These are phyloP conservation scores for Ctenodactylus gundi DNA, from an alignment of 2,113 vertebrate species.

Conservation along the genomic window DNA sequence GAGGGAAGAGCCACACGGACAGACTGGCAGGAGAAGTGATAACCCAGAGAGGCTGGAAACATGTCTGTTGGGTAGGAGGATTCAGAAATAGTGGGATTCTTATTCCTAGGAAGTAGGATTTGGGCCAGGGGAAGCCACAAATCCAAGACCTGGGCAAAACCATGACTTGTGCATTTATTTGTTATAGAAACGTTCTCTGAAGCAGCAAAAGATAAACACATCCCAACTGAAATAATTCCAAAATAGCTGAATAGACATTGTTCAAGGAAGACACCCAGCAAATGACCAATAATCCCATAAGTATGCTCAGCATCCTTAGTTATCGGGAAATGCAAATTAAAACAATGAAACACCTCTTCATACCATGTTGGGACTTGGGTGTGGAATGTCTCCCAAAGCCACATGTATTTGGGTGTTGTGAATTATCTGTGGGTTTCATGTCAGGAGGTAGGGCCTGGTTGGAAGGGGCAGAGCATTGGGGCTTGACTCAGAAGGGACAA, in stretches of 20 bases:
- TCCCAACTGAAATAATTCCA: neutral
- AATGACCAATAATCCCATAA: neutral
- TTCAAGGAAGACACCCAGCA: neutral
- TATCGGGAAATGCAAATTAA: neutral
- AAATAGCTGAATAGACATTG: neutral
- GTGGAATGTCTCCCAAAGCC: too few species aligned
- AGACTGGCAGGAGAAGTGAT: too few species aligned
- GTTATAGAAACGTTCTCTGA: neutral
- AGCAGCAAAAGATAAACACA: neutral
- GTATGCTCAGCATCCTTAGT: neutral
- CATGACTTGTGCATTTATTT: neutral
- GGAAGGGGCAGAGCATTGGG: too few species aligned
- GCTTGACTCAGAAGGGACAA: too few species aligned
- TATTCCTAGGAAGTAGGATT: neutral
- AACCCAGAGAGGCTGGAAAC: neutral
- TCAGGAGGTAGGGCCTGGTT: too few species aligned
- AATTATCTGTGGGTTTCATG: too few species aligned
- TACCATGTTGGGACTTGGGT: too few species aligned
- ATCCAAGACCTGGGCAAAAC: neutral
- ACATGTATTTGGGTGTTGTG: too few species aligned
- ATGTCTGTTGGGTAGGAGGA: neutral
- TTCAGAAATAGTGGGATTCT: neutral
- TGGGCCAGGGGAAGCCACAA: neutral
- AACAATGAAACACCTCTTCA: neutral
- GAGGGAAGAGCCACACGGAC: too few species aligned